Evolutionary conservation across 2,113 vertebrate genomes (phyloP), one percentile per base, ranked within the genome.

Genomic region (Nanorana parkeri): DNA sequence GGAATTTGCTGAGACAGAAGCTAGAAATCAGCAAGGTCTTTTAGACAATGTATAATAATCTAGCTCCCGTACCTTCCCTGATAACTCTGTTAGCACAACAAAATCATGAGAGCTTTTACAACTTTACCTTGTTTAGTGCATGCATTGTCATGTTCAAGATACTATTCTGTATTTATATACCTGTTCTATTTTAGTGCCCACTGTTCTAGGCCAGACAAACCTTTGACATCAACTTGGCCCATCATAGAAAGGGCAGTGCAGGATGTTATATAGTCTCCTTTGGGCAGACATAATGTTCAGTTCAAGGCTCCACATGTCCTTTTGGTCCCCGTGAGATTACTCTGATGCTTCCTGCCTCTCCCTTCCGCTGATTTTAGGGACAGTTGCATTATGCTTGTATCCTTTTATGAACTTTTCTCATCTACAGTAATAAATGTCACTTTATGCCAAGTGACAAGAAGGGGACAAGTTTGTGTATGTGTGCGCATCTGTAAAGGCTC

Each of bases 281-380:
- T 24, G 68, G 58, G 79, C 73, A 58, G 68, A 55, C 24, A 52
- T 55, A 16, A 47, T 26, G 56, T 21, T 69, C 67, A 29, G 56
- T 47, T 11, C 58, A 54, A 71, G 32, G 36, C 58, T 23, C 68
- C 26, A 7, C 36, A 51, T 65, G 68, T 64, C 56, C 69, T 41
- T 61, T 17, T 23, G 24, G 8, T 28, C 71, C 28, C 20, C 56
- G 23, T 51, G 63, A 65, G 64, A n/a, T 65, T 11, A 1, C 19
- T 56, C 56, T n/a, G 8, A 51, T 55, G 68, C 47, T 75, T 82
- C 80, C 80, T 82, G 80, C 80, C 80, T 82, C n/a, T 58, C 80
- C 63, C 71, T 75, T 82, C 71, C 80, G 54, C 36, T 32, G 19
- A 36, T 66, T 56, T 68, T 51, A 75, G 71, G 63, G 61, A 66